Evolutionary conservation across 2,888 invertebrate species (phyloP).

Genomic region (Penaeus monodon): DNA sequence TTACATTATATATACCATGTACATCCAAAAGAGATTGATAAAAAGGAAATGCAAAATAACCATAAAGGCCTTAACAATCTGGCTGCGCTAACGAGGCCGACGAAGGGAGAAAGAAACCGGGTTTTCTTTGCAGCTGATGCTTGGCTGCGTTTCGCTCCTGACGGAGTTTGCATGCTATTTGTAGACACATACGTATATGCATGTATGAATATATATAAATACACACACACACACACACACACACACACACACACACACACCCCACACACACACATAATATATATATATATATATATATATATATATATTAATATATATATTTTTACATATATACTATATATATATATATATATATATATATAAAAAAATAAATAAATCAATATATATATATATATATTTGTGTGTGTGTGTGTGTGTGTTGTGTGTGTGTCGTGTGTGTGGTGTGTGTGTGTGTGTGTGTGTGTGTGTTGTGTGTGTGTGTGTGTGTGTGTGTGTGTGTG

Average conservation of each 20-base stretch:
- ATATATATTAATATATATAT: constrained; percentile 29
- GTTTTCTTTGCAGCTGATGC: no score
- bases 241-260: constrained; percentile 25
- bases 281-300: constrained; percentile 16
- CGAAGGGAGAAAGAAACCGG: no score
- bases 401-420: background rate
- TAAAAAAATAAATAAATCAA: background rate
- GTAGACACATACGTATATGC: constrained; percentile 15
- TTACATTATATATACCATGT: no score
- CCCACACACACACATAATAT: constrained; percentile 17
- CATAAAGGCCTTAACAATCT: no score
- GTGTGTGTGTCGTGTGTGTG: background rate
- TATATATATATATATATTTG: background rate
- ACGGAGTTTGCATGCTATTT: background rate
- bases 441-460: background rate
- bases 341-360: background rate
- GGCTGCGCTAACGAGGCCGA: no score
- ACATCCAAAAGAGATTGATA: no score
- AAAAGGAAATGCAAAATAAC: no score
- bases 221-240: constrained; percentile 1
- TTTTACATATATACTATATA: constrained; percentile 25
- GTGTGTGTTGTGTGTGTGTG: constrained; percentile 3
- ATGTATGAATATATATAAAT: background rate
- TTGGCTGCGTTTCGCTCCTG: no score
- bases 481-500: background rate